These are phyloP conservation scores for Triops cancriformis DNA, from an alignment of 1,140 invertebrate species.

Conservation along the genomic window DNA sequence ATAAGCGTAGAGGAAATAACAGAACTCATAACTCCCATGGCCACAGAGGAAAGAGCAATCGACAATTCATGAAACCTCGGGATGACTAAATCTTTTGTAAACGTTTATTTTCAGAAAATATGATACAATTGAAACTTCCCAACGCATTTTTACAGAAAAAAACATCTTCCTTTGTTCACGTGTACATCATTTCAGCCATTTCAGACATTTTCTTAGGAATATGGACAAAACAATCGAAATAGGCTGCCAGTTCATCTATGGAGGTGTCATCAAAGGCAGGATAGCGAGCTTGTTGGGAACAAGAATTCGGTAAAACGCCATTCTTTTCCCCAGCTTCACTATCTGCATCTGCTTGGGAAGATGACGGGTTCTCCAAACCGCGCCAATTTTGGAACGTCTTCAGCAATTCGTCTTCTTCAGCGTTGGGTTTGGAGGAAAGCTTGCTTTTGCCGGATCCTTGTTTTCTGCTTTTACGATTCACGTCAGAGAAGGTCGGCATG, in stretches of 20 bases:
- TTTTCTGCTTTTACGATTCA: neutral
- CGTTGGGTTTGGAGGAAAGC: neutral
- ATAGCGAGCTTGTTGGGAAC: constrained; percentile 36
- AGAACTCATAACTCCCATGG: neutral
- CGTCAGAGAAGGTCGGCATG: neutral
- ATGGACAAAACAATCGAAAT: constrained; percentile 85
- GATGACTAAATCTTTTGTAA: constrained; percentile 10
- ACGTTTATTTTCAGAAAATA: constrained; percentile 17
- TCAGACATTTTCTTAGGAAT: constrained; percentile 93
- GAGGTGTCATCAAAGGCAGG: constrained; percentile 60
- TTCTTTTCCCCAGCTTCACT: neutral
- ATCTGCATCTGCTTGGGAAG: neutral
- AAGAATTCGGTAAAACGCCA: constrained; percentile 10
- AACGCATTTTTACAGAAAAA: constrained; percentile 6
- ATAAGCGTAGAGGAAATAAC: constrained; percentile 11
- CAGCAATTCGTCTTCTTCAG: neutral
- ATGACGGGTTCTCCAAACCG: neutral
- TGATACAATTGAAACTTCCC: constrained; percentile 15
- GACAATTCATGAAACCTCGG: constrained; percentile 14
- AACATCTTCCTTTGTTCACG: constrained; percentile 49
- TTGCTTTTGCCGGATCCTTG: neutral
- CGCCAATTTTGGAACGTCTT: neutral
- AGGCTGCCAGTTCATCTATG: constrained; percentile 83
- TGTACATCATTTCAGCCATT: constrained; percentile 96
- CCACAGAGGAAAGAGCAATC: constrained; percentile 14